Conservation (phyloP, 2,113 vertebrate species). For the Heteronetta atricapilla region DNA sequence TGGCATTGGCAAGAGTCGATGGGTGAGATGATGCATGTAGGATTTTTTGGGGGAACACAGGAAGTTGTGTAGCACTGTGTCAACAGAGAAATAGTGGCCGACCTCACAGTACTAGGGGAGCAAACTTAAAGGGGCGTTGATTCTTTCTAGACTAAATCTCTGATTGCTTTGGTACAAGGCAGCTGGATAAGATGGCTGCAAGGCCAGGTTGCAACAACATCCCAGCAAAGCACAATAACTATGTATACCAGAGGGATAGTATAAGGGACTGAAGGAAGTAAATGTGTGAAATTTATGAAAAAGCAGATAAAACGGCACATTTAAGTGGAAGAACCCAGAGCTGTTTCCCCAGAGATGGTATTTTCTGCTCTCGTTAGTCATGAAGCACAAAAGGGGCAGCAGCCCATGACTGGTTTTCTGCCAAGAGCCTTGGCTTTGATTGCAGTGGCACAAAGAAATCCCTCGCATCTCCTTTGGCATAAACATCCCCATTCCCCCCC, state of each 20-base stretch:
- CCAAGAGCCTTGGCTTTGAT: neutral
- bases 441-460: neutral
- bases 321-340: neutral
- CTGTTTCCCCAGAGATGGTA: neutral
- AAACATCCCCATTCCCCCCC: accelerated
- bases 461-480: accelerated
- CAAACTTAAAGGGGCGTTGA: neutral
- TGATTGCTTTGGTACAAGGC: accelerated
- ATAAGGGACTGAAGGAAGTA: neutral
- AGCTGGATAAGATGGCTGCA: accelerated
- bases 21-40: accelerated
- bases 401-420: neutral
- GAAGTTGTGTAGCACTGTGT: neutral
- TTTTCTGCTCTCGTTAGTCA: neutral
- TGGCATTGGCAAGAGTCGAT: accelerated
- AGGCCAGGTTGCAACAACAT: neutral
- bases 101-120: accelerated
- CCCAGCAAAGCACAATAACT: neutral
- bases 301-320: neutral
- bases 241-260: neutral
- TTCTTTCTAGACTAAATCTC: neutral
- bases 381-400: neutral
- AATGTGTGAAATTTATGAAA: neutral
- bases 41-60: neutral
- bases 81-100: neutral